Base-by-base conservation (phyloP, 2,888 invertebrate genomes). In the Oasisia sp. region DNA sequence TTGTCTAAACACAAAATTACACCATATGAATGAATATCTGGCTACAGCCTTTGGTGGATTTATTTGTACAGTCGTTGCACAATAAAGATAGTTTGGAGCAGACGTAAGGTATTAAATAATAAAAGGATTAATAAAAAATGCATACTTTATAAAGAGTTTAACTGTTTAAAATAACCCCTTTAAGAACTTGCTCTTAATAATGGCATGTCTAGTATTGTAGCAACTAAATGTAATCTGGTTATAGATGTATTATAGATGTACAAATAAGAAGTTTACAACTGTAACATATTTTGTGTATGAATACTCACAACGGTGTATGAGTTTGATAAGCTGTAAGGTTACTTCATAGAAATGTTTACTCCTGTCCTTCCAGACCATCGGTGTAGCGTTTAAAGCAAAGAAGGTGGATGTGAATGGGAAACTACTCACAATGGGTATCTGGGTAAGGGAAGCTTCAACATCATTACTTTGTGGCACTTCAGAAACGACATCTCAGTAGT, bases 301-400 rank as follows among this genome's bases (percentile, higher is more conserved):
- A 27, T 5, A 58, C 58, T 5, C 58, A 58, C 19, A 5, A 14
- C 58, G 12, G 58, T 27, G 19, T 74, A 74, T 74, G 74, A n/a
- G 27, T 74, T 74, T 74, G 27, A 27, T 74, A 2, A 74, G 7
- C 27, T 74, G 27, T 74, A n/a, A 19, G 56, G 19, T 19, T 2
- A 56, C 19, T 27, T 27, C 19, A 74, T 74, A 74, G 11, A 74
- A 19, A 74, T 27, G 74, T 74, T 74, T 74, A 27, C 74, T 74
- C 27, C 74, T 74, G 4, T 74, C n/a, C 27, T 74, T 74, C 8
- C 96, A 98, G 98, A 98, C 98, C 0, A 97, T 98, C 91, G 98
- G 97, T 32, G 97, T 97, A 93, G 97, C 97, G 0, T 98, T 97
- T 96, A 97, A 97, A 93, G 97, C 97, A 0, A 97, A 97, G 94